Conservation (phyloP, 1,140 invertebrate species). For the Calephelis virginiensis region DNA sequence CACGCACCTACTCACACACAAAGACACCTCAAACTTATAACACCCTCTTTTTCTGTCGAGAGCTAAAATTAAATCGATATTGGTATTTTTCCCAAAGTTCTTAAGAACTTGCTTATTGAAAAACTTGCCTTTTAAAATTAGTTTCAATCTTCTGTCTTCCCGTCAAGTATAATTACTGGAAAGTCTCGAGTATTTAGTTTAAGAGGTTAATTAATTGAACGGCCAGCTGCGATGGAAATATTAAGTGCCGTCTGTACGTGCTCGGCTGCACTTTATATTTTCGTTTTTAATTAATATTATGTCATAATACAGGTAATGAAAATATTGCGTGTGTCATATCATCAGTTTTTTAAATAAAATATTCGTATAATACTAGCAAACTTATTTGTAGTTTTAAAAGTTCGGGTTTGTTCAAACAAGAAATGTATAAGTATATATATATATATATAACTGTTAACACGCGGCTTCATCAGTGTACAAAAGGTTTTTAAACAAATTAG, state of each 20-base stretch:
- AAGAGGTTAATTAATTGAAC: conserved; percentile 12
- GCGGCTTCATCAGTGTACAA: too few relatives aligned
- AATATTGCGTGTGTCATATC: not conserved
- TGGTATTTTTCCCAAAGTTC: too few relatives aligned
- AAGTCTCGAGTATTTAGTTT: conserved; percentile 1
- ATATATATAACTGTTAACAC: too few relatives aligned
- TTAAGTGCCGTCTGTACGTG: not conserved
- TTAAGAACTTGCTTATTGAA: not conserved
- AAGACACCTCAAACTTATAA: too few relatives aligned
- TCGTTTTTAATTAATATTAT: not conserved
- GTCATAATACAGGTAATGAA: not conserved
- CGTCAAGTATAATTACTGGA: conserved; percentile 5
- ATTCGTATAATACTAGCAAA: too few relatives aligned
- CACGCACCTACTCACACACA: too few relatives aligned
- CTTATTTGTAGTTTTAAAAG: too few relatives aligned
- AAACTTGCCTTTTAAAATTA: not conserved
- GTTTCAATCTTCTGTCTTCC: not conserved
- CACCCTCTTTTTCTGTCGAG: too few relatives aligned
- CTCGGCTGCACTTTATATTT: not conserved
- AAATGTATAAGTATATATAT: too few relatives aligned
- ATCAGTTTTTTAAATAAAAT: too few relatives aligned
- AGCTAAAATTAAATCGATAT: not conserved
- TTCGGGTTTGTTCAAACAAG: too few relatives aligned
- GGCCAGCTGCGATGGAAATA: conserved; percentile 4
- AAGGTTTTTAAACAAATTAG: too few relatives aligned